Base-by-base conservation (phyloP, 2,113 vertebrate genomes). In the Brachyistius frenatus region DNA sequence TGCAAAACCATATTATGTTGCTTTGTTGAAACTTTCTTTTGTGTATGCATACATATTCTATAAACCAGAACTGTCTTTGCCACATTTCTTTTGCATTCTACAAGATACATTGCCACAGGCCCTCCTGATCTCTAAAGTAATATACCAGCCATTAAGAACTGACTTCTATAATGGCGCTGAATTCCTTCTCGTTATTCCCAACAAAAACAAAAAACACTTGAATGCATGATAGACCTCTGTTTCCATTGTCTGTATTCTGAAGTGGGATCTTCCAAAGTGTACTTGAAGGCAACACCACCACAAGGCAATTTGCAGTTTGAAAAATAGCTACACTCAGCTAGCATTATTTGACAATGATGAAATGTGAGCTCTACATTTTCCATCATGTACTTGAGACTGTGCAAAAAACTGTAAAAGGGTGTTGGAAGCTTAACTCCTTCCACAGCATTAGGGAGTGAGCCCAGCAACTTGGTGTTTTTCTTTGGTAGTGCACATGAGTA, bases 321-420 rank as follows among this genome's bases (percentile, higher is more conserved):
- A 86, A 89, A 92, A 91, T 88, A 86, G 70, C 81, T 73, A 36
- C 62, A 86, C 86, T 87, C 83, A 89, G 85, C 78, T 35, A 33
- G 76, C 78, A 75, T 89, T 85, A 91, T 85, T 90, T 89, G 89
- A 93, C 88, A 92, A 87, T 89, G 88, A 93, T 93, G 85, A 92
- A 91, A 92, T 88, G 81, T 88, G 86, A 91, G 78, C 76, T 80
- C 62, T 77, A 77, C 76, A 84, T 89, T 92, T 93, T 90, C 81
- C 85, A 88, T 80, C 54, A 88, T 86, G 86, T 89, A 83, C 89
- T 89, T 79, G 71, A 89, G 88, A 85, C 87, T 73, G 81, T 82
- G 78, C 66, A 87, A 73, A 89, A 89, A 92, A 91, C 72, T 85
- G 71, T 76, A 76, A 87, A 83, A 75, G 69, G 74, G 76, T 86